Conservation (phyloP, 2,888 invertebrate species). For the Diaprepes abbreviatus region DNA sequence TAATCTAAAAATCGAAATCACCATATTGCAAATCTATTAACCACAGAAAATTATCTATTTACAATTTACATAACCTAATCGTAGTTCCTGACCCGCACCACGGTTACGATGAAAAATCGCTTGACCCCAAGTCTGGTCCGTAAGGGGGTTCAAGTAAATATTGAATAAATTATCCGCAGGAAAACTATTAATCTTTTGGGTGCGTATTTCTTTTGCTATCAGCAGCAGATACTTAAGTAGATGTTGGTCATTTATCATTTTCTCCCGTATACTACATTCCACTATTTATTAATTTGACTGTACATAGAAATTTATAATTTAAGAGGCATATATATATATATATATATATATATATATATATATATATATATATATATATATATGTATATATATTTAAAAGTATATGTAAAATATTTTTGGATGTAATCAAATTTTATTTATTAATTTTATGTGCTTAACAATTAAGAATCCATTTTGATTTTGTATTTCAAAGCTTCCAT, state of each 20-base stretch:
- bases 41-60: constrained; percentile 11
- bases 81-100: constrained; percentile 3
- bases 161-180: constrained; percentile 28
- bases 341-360: too few species aligned
- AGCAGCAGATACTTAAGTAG: constrained; percentile 29
- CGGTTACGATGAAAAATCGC: constrained; percentile 9
- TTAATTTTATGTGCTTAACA: too few species aligned
- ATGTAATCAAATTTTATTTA: too few species aligned
- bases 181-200: constrained; percentile 24
- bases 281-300: constrained; percentile 13
- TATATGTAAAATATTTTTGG: too few species aligned
- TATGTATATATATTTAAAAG: too few species aligned
- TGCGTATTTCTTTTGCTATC: constrained; percentile 29
- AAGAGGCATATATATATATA: background rate
- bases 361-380: too few species aligned
- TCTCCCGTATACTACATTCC: background rate
- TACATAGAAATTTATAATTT: constrained; percentile 1
- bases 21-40: constrained; percentile 15
- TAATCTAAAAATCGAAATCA: constrained; percentile 6
- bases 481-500: too few species aligned
- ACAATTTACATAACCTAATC: constrained; percentile 11
- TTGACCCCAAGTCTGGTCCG: constrained; percentile 9
- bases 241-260: constrained; percentile 22
- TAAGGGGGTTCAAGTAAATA: constrained; percentile 28
- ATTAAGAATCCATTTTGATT: too few species aligned